Conservation (phyloP, 2,888 invertebrate species). For the Tipula unca region DNA sequence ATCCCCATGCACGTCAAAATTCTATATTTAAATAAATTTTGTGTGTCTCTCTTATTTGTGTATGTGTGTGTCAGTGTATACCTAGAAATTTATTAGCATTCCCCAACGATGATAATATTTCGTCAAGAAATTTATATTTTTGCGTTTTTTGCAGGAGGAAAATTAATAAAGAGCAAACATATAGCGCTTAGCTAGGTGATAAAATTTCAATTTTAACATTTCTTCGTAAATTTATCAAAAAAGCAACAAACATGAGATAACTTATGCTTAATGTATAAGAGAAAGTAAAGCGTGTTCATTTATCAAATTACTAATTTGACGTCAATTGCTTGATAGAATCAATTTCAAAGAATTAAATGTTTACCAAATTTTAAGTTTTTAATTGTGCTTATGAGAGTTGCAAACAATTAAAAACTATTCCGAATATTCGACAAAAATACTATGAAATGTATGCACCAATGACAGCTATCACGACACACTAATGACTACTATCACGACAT, state of each 20-base stretch:
- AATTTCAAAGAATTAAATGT: no score
- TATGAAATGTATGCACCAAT: no score
- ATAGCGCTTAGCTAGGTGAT: neutral
- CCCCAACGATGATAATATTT: neutral
- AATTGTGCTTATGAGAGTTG: no score
- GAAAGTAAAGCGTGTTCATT: neutral
- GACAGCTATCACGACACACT: no score
- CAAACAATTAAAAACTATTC: no score
- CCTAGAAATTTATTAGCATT: neutral
- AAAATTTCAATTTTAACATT: neutral
- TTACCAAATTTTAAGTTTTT: no score
- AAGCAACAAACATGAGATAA: neutral
- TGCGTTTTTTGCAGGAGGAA: neutral
- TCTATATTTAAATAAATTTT: neutral
- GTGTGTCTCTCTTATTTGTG: neutral
- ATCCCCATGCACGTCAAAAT: neutral
- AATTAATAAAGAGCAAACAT: neutral
- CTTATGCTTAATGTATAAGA: neutral
- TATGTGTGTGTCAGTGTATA: neutral
- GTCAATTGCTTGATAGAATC: neutral
- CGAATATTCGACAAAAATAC: no score
- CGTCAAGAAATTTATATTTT: neutral
- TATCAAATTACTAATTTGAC: neutral
- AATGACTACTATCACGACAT: no score
- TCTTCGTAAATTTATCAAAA: neutral